Conservation (phyloP, 2,888 invertebrate genomes). For the Ichneumon xanthorius region DNA sequence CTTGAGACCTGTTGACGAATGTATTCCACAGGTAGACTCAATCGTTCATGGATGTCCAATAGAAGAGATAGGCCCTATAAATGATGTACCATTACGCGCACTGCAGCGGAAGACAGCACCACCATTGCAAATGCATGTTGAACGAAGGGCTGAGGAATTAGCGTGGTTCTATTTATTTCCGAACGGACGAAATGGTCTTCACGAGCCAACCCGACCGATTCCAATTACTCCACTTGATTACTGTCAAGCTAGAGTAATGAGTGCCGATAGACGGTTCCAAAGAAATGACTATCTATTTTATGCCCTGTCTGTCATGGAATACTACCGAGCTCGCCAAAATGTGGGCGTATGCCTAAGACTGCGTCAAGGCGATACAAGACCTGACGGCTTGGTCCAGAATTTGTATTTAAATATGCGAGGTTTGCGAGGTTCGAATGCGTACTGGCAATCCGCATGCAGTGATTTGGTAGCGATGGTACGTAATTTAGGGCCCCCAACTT, state of each 20-base stretch:
- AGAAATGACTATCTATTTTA: conserved; percentile 76
- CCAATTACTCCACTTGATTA: conserved; percentile 75
- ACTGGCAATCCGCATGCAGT: conserved; percentile 74
- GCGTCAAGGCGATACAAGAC: conserved; percentile 65
- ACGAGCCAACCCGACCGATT: conserved; percentile 65
- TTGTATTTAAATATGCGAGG: conserved; percentile 78
- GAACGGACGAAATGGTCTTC: conserved; percentile 71
- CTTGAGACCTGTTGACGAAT: conserved; percentile 67
- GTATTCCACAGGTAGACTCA: conserved; percentile 68
- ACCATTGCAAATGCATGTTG: conserved; percentile 26
- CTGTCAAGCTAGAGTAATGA: conserved; percentile 70
- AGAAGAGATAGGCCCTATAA: background rate
- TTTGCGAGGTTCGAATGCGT: conserved; percentile 74
- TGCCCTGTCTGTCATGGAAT: conserved; percentile 74
- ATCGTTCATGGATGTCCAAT: conserved; percentile 64
- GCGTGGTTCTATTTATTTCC: conserved; percentile 74
- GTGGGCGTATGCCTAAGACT: conserved; percentile 67
- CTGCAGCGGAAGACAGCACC: conserved; percentile 24
- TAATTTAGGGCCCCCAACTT: conserved; percentile 78
- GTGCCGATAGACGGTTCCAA: conserved; percentile 70
- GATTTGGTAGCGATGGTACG: conserved; percentile 79
- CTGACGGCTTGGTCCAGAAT: conserved; percentile 70
- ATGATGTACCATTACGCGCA: conserved; percentile 5
- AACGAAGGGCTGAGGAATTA: conserved; percentile 65
- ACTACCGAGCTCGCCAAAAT: conserved; percentile 63